phyloP scores from a whole-genome alignment of 2,797 vertebrate genomes.

The Gambusia yucatana region DNA sequence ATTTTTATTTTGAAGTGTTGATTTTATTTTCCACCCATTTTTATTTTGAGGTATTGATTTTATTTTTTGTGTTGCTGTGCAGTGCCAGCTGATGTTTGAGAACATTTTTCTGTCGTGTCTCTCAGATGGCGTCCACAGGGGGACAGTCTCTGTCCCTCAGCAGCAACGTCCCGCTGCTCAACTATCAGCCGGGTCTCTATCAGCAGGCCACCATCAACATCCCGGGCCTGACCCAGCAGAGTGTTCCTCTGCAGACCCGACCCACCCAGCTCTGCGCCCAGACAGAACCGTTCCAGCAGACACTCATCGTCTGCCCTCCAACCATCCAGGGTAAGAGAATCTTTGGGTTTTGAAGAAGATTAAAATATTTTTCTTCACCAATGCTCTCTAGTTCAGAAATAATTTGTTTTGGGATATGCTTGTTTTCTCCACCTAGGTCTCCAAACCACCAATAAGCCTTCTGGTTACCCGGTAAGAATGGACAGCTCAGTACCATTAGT shows the following conservation, averaged over 20 bases:
- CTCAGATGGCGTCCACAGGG: conserved; percentile 91
- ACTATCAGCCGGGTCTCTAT: conserved; percentile 95
- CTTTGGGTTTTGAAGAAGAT: no score
- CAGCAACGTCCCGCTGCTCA: conserved; percentile 93
- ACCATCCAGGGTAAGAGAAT: conserved; percentile 91
- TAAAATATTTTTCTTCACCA: no score
- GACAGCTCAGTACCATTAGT: conserved; percentile 94
- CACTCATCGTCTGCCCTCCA: conserved; percentile 96
- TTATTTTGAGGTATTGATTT: no score
- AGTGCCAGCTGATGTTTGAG: not conserved
- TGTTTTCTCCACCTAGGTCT: conserved; percentile 77
- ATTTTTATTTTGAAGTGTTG: no score
- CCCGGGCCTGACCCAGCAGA: conserved; percentile 91
- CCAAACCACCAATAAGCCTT: conserved; percentile 91
- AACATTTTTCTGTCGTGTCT: conserved; percentile 1
- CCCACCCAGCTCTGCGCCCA: conserved; percentile 94
- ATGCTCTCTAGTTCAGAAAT: no score
- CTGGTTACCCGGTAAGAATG: conserved; percentile 95
- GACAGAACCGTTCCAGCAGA: conserved; percentile 96
- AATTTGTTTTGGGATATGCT: not conserved
- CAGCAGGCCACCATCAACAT: conserved; percentile 95
- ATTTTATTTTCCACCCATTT: no score
- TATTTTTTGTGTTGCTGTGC: not conserved
- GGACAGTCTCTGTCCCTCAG: conserved; percentile 93
- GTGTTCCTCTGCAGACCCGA: conserved; percentile 91